Percentiles rank a stretch among this genome's conserved stretches.
Conservation (phyloP, 1,140 invertebrate genomes). For the Tetraneura akinire region DNA sequence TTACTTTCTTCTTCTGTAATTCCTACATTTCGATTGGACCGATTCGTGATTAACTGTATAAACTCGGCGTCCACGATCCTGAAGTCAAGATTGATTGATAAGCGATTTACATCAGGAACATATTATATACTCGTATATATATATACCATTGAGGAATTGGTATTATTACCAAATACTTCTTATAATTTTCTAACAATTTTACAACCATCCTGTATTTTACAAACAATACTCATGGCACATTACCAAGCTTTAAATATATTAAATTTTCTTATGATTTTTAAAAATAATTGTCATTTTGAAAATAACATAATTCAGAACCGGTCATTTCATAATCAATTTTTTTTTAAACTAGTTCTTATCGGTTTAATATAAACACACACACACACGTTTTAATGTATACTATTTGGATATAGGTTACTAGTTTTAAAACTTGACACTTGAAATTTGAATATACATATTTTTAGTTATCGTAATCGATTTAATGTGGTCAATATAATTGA, state of each 20-base stretch:
- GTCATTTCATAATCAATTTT: conserved; percentile 1
- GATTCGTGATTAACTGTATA: conserved; percentile 42
- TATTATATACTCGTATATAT: background rate
- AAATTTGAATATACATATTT: too few species aligned
- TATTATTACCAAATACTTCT: background rate
- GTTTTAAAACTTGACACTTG: background rate
- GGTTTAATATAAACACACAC: too few species aligned
- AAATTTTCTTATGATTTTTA: background rate
- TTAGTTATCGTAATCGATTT: background rate
- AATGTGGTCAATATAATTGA: background rate
- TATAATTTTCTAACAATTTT: background rate
- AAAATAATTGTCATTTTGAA: background rate
- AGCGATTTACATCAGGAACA: background rate
- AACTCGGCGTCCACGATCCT: background rate
- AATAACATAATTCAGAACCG: background rate
- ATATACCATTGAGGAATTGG: too few species aligned
- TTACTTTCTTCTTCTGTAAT: conserved; percentile 49
- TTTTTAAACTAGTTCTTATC: background rate
- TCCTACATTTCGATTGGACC: background rate
- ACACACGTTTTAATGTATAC: background rate
- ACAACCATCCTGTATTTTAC: background rate
- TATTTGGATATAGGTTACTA: background rate
- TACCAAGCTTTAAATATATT: too few species aligned
- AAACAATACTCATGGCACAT: too few species aligned
- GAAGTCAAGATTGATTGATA: conserved; percentile 17